Evolutionary conservation across 2,113 vertebrate species (phyloP).

Genomic region (Eulacestoma nigropectus): DNA sequence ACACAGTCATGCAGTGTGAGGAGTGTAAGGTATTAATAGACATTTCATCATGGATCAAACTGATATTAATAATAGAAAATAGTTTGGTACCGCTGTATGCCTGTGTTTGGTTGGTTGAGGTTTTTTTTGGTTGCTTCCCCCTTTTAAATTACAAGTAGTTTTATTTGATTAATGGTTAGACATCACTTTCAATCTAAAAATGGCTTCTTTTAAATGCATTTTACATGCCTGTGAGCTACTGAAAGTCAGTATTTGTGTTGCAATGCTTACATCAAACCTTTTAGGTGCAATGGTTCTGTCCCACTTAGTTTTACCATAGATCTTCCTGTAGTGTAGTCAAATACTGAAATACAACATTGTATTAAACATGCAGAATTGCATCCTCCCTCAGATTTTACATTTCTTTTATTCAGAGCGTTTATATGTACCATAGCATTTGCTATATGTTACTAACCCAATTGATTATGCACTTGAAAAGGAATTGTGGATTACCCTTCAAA

Average conservation of each 20-base stretch:
- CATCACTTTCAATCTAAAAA: not conserved
- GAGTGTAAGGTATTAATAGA: not conserved
- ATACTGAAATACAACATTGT: not conserved
- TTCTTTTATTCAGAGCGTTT: not conserved
- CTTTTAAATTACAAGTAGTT: not conserved
- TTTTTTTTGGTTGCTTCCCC: not conserved
- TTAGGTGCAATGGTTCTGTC: not conserved
- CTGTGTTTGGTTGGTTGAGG: rapidly evolving
- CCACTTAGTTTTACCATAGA: not conserved
- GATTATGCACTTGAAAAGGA: not conserved
- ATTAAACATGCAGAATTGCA: not conserved
- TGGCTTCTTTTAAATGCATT: not conserved
- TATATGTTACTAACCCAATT: rapidly evolving
- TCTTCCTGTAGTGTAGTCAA: not conserved
- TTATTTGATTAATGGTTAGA: not conserved
- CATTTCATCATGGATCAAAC: not conserved
- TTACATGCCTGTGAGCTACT: rapidly evolving
- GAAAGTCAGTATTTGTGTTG: not conserved
- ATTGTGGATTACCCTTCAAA: not conserved
- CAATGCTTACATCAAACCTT: not conserved
- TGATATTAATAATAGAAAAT: not conserved
- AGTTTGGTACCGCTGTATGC: not conserved
- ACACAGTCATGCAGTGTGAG: not conserved
- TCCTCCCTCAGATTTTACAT: not conserved
- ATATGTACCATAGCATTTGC: not conserved